Conservation (phyloP, 2,113 vertebrate genomes). For the Sinocyclocheilus rhinocerous region DNA sequence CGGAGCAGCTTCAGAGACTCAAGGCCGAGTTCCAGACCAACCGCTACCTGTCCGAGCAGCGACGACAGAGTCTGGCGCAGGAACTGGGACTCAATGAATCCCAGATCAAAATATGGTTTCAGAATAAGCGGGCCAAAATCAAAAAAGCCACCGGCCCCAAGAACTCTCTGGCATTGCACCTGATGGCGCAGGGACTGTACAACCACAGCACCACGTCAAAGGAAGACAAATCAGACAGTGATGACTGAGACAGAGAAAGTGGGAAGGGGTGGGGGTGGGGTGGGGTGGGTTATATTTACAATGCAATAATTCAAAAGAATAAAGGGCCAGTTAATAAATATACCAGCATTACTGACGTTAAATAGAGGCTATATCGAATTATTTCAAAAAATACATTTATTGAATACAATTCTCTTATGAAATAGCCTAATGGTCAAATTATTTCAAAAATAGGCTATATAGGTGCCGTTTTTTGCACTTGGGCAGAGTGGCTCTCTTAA, state of each 20-base stretch:
- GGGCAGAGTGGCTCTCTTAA: slow-evolving; percentile 32
- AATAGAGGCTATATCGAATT: slow-evolving; percentile 50
- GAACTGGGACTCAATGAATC: slow-evolving; percentile 92
- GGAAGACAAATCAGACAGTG: slow-evolving; percentile 96
- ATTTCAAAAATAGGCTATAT: slow-evolving; percentile 36
- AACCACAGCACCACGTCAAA: slow-evolving; percentile 87
- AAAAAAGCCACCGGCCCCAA: slow-evolving; percentile 88
- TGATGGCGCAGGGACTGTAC: slow-evolving; percentile 94
- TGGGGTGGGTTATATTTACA: slow-evolving; percentile 67
- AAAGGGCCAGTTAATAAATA: slow-evolving; percentile 95
- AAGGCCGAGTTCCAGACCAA: slow-evolving; percentile 91
- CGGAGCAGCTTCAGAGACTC: slow-evolving; percentile 91
- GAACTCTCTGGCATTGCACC: slow-evolving; percentile 87
- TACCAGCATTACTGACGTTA: slow-evolving; percentile 93
- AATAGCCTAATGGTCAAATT: neutral
- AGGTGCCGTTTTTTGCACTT: slow-evolving; percentile 35
- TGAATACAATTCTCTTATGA: slow-evolving; percentile 26
- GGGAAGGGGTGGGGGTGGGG: neutral
- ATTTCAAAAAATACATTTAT: slow-evolving; percentile 43
- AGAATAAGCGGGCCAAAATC: slow-evolving; percentile 95
- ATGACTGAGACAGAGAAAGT: slow-evolving; percentile 81
- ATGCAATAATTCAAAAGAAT: slow-evolving; percentile 91
- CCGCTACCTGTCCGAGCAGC: slow-evolving; percentile 91
- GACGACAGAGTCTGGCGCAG: slow-evolving; percentile 87
- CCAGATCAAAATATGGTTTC: slow-evolving; percentile 96